A percentile compares a stretch with the other conserved stretches of the same genome.
These are phyloP conservation scores for Platerodrilus igneus DNA, from an alignment of 2,888 invertebrate genomes.

Conservation along the genomic window DNA sequence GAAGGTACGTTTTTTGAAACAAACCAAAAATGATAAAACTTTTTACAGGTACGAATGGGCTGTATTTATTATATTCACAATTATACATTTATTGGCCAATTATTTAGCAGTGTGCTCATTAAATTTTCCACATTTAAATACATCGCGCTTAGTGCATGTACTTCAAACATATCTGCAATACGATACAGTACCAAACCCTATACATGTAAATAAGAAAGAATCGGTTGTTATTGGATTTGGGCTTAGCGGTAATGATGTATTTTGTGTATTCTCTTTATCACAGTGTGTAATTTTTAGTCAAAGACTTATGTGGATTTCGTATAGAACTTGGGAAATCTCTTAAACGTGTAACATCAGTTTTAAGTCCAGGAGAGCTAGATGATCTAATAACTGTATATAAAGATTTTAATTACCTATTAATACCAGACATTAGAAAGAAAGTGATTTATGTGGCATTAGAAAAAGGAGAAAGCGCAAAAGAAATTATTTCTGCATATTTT, in stretches of 20 bases:
- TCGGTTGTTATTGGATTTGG: conserved; percentile 60
- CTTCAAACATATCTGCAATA: conserved; percentile 63
- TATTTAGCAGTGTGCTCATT: conserved; percentile 80
- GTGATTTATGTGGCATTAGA: conserved; percentile 56
- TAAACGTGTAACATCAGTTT: conserved; percentile 37
- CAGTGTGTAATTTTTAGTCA: conserved; percentile 48
- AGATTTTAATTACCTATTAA: conserved; percentile 53
- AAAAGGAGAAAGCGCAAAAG: conserved; percentile 49
- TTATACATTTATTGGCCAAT: conserved; percentile 80
- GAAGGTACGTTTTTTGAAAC: conserved; percentile 46
- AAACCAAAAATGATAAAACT: not conserved
- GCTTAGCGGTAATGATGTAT: conserved; percentile 39
- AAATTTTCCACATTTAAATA: conserved; percentile 75
- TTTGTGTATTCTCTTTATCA: not conserved
- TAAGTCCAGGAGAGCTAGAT: conserved; percentile 41
- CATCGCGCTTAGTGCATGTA: conserved; percentile 66
- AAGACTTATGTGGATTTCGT: conserved; percentile 57
- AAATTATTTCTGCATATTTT: conserved; percentile 65
- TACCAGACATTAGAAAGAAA: conserved; percentile 48
- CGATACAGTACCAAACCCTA: conserved; percentile 59
- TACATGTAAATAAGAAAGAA: conserved; percentile 66
- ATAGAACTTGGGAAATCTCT: conserved; percentile 59
- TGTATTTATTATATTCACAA: conserved; percentile 70
- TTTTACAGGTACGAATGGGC: conserved; percentile 61
- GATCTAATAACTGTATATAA: conserved; percentile 49